These are phyloP conservation scores for Cerastis leucographa DNA, from an alignment of 2,888 invertebrate genomes.

Conservation along the genomic window DNA sequence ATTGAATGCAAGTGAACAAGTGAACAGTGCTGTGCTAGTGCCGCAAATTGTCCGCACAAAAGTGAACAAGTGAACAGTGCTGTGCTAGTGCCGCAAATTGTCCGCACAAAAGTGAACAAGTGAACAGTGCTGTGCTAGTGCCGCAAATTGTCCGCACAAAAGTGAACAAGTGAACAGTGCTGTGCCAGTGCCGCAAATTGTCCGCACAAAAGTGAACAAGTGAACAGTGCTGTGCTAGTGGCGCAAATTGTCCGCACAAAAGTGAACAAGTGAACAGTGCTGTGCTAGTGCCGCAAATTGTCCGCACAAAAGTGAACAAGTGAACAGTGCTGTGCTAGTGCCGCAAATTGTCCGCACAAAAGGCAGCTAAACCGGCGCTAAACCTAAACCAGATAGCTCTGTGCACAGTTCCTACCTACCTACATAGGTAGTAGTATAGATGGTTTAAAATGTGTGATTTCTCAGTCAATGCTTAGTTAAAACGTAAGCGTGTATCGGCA, in stretches of 20 bases:
- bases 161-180: not conserved
- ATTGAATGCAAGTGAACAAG: not conserved
- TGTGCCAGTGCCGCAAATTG: not conserved
- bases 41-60: not conserved
- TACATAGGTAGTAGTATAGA: not conserved
- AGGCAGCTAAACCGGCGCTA: no score
- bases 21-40: not conserved
- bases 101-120: not conserved
- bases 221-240: no score
- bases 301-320: no score
- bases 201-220: no score
- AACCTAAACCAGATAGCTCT: no score
- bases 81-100: not conserved
- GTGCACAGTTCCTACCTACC: no score
- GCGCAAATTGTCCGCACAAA: no score
- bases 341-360: no score
- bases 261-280: no score
- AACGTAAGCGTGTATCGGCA: not conserved
- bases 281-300: no score
- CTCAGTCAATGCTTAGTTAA: slow-evolving; percentile 17
- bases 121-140: not conserved
- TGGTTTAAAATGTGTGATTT: slow-evolving; percentile 9
- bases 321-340: no score
- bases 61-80: not conserved
- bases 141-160: not conserved